phyloP scores from a whole-genome alignment of 2,113 vertebrate genomes.

The Dissostichus mawsoni region DNA sequence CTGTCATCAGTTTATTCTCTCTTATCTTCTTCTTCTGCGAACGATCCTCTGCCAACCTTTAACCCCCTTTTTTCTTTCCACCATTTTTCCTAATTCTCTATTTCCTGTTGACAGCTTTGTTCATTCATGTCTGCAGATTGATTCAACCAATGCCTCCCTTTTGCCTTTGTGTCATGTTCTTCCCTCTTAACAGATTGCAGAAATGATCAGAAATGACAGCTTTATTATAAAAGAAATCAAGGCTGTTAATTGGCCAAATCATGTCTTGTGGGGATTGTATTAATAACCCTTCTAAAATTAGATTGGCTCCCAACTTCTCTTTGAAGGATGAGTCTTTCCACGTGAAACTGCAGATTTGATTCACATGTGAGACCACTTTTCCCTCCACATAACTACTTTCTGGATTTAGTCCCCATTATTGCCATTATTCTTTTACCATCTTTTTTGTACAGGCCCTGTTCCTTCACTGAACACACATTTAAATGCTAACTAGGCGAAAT shows the following conservation, averaged over 20 bases:
- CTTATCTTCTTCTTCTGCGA: neutral
- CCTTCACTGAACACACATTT: conserved; percentile 59
- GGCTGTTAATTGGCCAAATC: conserved; percentile 22
- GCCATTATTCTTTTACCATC: conserved; percentile 36
- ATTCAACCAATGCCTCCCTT: neutral
- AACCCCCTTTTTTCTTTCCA: conserved; percentile 14
- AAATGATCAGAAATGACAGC: conserved; percentile 11
- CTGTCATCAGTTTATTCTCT: conserved; percentile 21
- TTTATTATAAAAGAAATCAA: conserved; percentile 23
- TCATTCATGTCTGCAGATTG: conserved; percentile 25
- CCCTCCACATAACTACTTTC: conserved; percentile 37
- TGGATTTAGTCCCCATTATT: conserved; percentile 40
- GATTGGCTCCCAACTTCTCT: conserved; percentile 8
- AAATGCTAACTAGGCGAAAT: conserved; percentile 74
- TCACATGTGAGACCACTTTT: conserved; percentile 24
- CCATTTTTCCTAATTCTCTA: conserved; percentile 32
- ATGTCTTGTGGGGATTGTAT: conserved; percentile 18
- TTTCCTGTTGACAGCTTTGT: conserved; percentile 38
- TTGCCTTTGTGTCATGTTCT: conserved; percentile 18
- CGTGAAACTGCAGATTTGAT: conserved; percentile 44
- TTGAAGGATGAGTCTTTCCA: conserved; percentile 14
- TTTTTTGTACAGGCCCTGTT: conserved; percentile 6
- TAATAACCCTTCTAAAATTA: conserved; percentile 36
- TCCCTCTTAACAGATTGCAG: conserved; percentile 23
- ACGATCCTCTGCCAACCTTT: conserved; percentile 29